A percentile compares a stretch with the other conserved stretches of the same genome.
Conservation (phyloP, 2,113 vertebrate species). For the Heterochromis multidens region DNA sequence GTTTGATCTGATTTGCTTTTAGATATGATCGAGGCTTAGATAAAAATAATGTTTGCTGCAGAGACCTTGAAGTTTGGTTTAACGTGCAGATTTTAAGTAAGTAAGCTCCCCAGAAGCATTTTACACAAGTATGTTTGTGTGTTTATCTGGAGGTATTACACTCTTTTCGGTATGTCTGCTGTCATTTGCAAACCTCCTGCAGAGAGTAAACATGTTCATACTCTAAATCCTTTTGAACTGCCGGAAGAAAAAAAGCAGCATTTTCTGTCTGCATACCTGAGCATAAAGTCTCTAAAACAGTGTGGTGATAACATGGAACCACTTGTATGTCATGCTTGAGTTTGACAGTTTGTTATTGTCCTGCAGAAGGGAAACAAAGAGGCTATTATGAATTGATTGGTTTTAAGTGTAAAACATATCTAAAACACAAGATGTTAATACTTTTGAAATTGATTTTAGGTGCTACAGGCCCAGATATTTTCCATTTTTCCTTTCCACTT, state of each 20-base stretch:
- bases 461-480: slow-evolving; percentile 1
- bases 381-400: background rate
- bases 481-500: slow-evolving; percentile 10
- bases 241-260: background rate
- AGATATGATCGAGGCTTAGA: background rate
- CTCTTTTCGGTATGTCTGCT: background rate
- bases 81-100: background rate
- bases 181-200: slow-evolving; percentile 5
- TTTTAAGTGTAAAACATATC: background rate
- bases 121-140: background rate
- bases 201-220: slow-evolving; percentile 13
- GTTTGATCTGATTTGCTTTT: background rate
- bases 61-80: background rate
- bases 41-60: background rate
- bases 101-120: background rate
- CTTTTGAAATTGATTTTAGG: background rate
- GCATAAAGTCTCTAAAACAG: background rate
- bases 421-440: background rate
- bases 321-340: background rate
- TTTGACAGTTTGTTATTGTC: background rate
- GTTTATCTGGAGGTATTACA: background rate
- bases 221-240: slow-evolving; percentile 16
- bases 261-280: background rate
- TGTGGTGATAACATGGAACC: background rate
- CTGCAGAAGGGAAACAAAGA: background rate